phyloP scores from a whole-genome alignment of 2,113 vertebrate species.

The Noturus placidus region DNA sequence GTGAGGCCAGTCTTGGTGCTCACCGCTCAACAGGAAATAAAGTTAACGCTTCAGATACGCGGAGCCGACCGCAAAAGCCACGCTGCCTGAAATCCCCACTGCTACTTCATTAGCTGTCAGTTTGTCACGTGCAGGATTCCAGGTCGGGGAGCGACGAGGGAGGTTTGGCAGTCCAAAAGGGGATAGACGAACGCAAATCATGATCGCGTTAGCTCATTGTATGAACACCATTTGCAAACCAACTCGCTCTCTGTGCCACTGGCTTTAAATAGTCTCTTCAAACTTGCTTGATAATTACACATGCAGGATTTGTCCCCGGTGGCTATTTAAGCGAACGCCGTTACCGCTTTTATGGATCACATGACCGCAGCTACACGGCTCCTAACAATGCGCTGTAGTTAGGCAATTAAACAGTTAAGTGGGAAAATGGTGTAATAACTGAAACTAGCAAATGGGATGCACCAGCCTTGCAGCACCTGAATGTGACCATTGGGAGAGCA shows the following conservation, averaged over 20 bases:
- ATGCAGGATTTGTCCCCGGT: background rate
- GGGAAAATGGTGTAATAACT: slow-evolving; percentile 25
- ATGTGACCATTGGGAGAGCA: slow-evolving; percentile 29
- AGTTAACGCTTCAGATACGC: slow-evolving; percentile 37
- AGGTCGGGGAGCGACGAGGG: background rate
- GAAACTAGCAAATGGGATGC: slow-evolving; percentile 22
- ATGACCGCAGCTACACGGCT: slow-evolving; percentile 1
- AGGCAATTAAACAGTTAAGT: slow-evolving; percentile 33
- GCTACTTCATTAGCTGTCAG: slow-evolving; percentile 41
- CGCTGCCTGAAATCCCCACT: slow-evolving; percentile 12
- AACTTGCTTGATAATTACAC: slow-evolving; percentile 17
- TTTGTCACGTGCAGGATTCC: slow-evolving; percentile 36
- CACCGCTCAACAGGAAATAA: slow-evolving; percentile 36
- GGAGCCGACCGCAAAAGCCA: slow-evolving; percentile 18
- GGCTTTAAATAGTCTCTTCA: slow-evolving; percentile 12
- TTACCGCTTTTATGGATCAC: slow-evolving; percentile 9
- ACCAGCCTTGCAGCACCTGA: slow-evolving; percentile 24
- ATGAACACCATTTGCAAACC: slow-evolving; percentile 14
- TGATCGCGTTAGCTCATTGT: slow-evolving; percentile 38
- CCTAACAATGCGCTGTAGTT: slow-evolving; percentile 1
- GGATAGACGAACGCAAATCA: slow-evolving; percentile 18
- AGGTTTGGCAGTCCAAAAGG: slow-evolving; percentile 4
- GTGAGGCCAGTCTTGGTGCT: slow-evolving; percentile 28
- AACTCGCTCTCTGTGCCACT: background rate
- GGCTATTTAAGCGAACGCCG: background rate